Evolutionary conservation across 2,888 invertebrate species (phyloP), one percentile per base, ranked within the genome.

Genomic region (Auanema freiburgensis): DNA sequence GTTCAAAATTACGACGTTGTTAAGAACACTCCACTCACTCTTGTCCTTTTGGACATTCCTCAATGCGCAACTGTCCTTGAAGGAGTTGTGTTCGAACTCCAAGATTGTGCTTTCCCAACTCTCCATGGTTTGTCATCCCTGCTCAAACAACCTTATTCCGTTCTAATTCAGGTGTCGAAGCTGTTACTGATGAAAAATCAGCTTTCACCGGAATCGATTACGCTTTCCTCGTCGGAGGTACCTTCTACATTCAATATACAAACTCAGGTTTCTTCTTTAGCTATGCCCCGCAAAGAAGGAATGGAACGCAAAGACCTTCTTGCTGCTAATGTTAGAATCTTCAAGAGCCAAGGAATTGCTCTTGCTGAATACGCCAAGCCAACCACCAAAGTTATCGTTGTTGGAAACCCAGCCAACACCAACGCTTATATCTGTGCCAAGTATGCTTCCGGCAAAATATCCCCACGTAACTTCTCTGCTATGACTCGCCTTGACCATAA

Each of bases 401-500:
- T 99, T 76, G 98, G 98, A 49, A 98, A 98, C 86, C 98, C 98
- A 57, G 98, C 98, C 18, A 99, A 99, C 85, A 99, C 98, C 3
- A 98, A 99, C 86, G 96, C 96, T 12, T 87, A 93, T 56, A 92
- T 98, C 77, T 93, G 94, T 85, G 91, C 92, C 12, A 92, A 92
- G 83, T 96, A 93, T 84, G 94, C 94, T 25, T 86, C 87, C 12
- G 94, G 95, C 14, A 91, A 92, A 23, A 96, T 99, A 83, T 95
- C 97, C 18, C 90, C 90, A 79, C 91, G 92, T 84, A 97, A 97
- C 86, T 97, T 98, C 85, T 91, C 92, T 44, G 96, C 96, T 11
- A 93, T 98, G 92, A 99, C 98, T 0, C 89, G 98, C 69, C 88
- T 98, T 57, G 98, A 99, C 86, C 97, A 98, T 85, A 99, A 98